These are phyloP conservation scores for Lagopus leucura DNA, from an alignment of 2,113 vertebrate species.

Conservation along the genomic window DNA sequence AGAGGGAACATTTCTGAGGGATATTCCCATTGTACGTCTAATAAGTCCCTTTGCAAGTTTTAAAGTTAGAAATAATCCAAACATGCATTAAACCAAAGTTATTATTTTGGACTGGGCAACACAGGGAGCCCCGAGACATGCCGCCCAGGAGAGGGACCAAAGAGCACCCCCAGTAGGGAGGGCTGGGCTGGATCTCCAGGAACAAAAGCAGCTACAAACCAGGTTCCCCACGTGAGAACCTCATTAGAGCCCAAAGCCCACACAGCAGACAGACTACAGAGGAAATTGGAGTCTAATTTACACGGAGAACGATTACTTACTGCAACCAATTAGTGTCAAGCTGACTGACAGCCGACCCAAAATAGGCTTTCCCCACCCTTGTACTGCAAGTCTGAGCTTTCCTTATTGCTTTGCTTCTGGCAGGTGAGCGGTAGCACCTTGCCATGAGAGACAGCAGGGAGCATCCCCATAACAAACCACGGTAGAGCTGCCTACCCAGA, in stretches of 20 bases:
- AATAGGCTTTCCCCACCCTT: constrained; percentile 24
- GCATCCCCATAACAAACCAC: not conserved
- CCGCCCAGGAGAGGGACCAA: fast-evolving
- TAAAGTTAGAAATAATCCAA: constrained; percentile 37
- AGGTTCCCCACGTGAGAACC: constrained; percentile 52
- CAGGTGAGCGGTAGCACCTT: not conserved
- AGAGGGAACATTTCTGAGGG: not conserved
- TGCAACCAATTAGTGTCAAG: constrained; percentile 73
- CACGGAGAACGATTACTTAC: constrained; percentile 69
- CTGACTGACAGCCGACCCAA: constrained; percentile 68
- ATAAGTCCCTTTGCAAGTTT: not conserved
- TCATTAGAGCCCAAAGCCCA: constrained; percentile 65
- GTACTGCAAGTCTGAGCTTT: constrained; percentile 27
- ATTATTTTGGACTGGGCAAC: not conserved
- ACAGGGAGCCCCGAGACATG: not conserved
- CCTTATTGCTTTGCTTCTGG: not conserved
- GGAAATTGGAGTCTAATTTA: constrained; percentile 72
- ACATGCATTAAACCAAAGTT: constrained; percentile 1
- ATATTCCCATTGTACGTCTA: not conserved
- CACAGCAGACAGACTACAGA: constrained; percentile 64
- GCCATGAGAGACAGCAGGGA: not conserved
- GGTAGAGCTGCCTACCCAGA: not conserved
- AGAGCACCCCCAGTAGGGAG: not conserved
- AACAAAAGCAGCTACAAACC: constrained; percentile 65
- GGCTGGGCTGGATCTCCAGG: not conserved